phyloP scores from a whole-genome alignment of 2,888 invertebrate genomes.

The Plebejus melissa region DNA sequence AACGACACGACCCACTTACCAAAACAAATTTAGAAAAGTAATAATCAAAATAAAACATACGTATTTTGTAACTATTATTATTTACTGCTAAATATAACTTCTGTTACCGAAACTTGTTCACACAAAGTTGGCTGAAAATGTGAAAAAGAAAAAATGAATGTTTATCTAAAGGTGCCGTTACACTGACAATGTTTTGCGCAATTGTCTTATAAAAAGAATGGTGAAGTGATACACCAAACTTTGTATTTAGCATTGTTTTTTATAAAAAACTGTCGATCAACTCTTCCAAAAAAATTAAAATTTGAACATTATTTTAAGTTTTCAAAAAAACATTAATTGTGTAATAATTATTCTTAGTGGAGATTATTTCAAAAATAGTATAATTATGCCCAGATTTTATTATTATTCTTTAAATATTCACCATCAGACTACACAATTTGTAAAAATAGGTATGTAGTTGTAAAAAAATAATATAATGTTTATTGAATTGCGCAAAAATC shows the following conservation, averaged over 20 bases:
- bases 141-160: constrained; percentile 60
- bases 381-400: not conserved
- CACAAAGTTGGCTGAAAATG: constrained; percentile 77
- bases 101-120: constrained; percentile 75
- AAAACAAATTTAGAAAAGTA: constrained; percentile 65
- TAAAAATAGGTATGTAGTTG: not conserved
- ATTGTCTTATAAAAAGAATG: not conserved
- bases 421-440: not conserved
- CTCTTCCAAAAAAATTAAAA: no score
- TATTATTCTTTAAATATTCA: no score
- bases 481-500: not conserved
- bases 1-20: constrained; percentile 68
- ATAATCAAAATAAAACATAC: constrained; percentile 60
- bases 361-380: not conserved
- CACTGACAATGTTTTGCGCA: constrained; percentile 11
- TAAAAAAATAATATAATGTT: not conserved
- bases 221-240: not conserved
- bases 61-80: constrained; percentile 54
- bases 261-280: no score
- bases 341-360: no score
- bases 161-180: constrained; percentile 40
- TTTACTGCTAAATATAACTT: constrained; percentile 69
- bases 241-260: not conserved
- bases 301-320: no score
- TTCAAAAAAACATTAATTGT: no score